phyloP scores from a whole-genome alignment of 2,113 vertebrate genomes.

The Salvator merianae region DNA sequence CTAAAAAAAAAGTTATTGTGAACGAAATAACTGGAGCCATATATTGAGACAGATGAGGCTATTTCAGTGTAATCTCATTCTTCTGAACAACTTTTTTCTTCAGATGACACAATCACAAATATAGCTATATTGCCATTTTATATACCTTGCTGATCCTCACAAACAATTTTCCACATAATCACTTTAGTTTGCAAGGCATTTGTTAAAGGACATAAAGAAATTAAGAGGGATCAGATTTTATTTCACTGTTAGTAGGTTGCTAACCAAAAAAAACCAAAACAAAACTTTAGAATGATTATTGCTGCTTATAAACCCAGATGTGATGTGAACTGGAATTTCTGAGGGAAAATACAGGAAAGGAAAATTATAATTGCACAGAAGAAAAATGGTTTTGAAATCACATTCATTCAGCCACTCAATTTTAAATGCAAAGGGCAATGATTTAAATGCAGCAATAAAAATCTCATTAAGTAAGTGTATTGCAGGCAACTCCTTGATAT shows the following conservation, averaged over 20 bases:
- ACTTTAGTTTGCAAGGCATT: neutral
- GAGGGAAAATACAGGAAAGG: neutral
- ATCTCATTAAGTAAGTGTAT: constrained; percentile 21
- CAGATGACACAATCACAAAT: neutral
- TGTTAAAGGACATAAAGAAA: neutral
- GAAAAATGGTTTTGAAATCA: neutral
- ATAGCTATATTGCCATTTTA: neutral
- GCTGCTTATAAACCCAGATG: neutral
- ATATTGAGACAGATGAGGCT: neutral
- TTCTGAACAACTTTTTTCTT: neutral
- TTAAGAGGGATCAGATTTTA: neutral
- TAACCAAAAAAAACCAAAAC: neutral
- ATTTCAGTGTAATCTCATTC: neutral
- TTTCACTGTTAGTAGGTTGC: neutral
- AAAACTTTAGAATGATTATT: neutral
- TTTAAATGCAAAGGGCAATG: constrained; percentile 24
- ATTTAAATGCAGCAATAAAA: constrained; percentile 23
- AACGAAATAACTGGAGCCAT: neutral
- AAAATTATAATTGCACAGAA: constrained; percentile 5
- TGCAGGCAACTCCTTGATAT: neutral
- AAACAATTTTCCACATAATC: neutral
- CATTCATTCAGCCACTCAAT: neutral
- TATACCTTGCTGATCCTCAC: neutral
- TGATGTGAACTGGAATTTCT: neutral
- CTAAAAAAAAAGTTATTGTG: neutral